Conservation (phyloP, 2,113 vertebrate species). For the Tauraco erythrolophus region DNA sequence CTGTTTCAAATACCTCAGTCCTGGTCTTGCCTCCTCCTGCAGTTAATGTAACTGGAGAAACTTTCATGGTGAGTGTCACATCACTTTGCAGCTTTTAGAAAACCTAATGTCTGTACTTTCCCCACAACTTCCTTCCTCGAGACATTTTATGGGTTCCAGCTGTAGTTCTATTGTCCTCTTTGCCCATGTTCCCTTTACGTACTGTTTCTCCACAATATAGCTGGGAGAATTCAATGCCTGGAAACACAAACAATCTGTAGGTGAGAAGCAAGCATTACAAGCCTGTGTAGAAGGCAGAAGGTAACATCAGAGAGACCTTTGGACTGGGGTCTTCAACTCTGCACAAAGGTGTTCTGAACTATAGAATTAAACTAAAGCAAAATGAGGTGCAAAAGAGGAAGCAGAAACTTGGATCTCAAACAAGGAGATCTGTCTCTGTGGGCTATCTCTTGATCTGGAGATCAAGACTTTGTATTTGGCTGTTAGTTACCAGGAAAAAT, state of each 20-base stretch:
- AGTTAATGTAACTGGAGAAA: not conserved
- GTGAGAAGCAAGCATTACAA: not conserved
- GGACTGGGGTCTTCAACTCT: not conserved
- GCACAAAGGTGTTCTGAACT: not conserved
- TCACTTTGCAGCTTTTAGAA: not conserved
- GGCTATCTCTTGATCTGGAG: too few relatives aligned
- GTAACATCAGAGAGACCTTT: not conserved
- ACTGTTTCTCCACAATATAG: rapidly evolving
- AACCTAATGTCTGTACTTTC: not conserved
- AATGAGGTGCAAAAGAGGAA: not conserved
- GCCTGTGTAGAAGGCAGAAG: not conserved
- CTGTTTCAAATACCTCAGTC: not conserved
- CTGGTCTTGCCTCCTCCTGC: not conserved
- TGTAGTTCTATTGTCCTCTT: not conserved
- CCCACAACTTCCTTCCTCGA: not conserved
- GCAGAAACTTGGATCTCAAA: not conserved
- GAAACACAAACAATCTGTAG: not conserved
- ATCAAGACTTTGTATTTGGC: rapidly evolving
- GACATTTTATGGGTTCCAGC: not conserved
- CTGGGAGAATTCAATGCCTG: not conserved
- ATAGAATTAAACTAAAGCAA: not conserved
- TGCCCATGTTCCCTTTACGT: not conserved
- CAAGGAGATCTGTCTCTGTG: not conserved
- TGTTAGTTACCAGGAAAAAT: not conserved
- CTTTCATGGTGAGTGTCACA: not conserved